Evolutionary conservation across 2,888 invertebrate species (phyloP).

Genomic region (Hedya salicella): DNA sequence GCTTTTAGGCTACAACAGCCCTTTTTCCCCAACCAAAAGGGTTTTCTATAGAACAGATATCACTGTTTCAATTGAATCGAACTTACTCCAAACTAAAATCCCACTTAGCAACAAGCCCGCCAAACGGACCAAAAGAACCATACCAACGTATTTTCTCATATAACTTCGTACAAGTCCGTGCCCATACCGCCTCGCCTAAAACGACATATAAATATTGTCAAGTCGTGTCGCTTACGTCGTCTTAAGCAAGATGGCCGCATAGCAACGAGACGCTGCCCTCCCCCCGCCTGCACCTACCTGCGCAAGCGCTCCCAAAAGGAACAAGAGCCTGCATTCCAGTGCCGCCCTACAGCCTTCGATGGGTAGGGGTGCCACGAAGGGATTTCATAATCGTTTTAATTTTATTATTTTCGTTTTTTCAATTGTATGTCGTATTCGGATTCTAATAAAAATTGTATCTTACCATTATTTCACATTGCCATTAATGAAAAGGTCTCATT

Average conservation of each 20-base stretch:
- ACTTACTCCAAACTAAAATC: slow-evolving; percentile 26
- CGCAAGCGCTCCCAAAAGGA: slow-evolving; percentile 84
- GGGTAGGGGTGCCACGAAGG: slow-evolving; percentile 58
- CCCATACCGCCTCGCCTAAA: neutral
- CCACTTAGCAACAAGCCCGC: slow-evolving; percentile 30
- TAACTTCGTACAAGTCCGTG: neutral
- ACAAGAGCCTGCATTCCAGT: slow-evolving; percentile 82
- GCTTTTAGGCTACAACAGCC: too few relatives aligned
- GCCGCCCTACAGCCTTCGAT: slow-evolving; percentile 60
- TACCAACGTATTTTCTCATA: slow-evolving; percentile 6
- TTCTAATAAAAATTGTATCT: too few relatives aligned
- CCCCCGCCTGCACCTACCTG: slow-evolving; percentile 75
- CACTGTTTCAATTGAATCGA: slow-evolving; percentile 15
- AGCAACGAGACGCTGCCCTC: slow-evolving; percentile 1
- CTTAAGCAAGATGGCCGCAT: neutral
- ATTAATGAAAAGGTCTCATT: too few relatives aligned
- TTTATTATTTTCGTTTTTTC: slow-evolving; percentile 10
- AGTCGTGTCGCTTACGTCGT: neutral
- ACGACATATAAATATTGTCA: neutral
- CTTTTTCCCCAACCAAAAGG: too few relatives aligned
- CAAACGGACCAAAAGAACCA: slow-evolving; percentile 20
- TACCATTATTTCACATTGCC: too few relatives aligned
- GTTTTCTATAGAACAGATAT: slow-evolving; percentile 5
- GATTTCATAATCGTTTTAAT: neutral
- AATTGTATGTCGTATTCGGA: slow-evolving; percentile 6